A percentile compares a stretch with the other conserved stretches of the same genome.
Evolutionary conservation across 2,888 invertebrate genomes (phyloP).

Genomic region (Campopleginae sp.): DNA sequence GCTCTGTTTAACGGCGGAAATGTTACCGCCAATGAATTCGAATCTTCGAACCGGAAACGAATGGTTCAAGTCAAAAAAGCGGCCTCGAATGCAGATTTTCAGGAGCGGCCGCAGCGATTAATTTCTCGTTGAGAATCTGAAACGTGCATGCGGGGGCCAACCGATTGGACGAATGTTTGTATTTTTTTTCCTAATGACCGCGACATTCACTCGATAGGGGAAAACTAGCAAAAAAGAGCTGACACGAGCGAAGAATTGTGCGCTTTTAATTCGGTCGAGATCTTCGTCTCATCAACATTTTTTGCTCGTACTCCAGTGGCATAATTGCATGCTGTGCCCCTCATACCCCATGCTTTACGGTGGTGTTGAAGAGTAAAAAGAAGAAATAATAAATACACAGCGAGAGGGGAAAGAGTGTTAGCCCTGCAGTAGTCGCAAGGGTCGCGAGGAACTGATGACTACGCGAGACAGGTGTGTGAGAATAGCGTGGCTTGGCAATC

Average conservation of each 20-base stretch:
- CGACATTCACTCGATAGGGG: not conserved
- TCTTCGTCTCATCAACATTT: not conserved
- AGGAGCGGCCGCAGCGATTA: slow-evolving; percentile 16
- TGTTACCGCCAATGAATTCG: slow-evolving; percentile 11
- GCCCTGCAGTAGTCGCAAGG: slow-evolving; percentile 40
- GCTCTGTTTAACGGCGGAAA: not conserved
- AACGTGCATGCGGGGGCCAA: not conserved
- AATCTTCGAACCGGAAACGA: slow-evolving; percentile 38
- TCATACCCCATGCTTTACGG: not conserved
- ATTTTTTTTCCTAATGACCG: not conserved
- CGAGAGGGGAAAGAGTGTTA: slow-evolving; percentile 29
- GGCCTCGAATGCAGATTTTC: slow-evolving; percentile 12
- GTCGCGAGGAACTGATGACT: slow-evolving; percentile 44
- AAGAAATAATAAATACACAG: slow-evolving; percentile 7
- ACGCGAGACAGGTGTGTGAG: slow-evolving; percentile 61
- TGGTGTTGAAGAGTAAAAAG: slow-evolving; percentile 21
- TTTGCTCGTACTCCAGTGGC: not conserved
- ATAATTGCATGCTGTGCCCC: slow-evolving; percentile 24
- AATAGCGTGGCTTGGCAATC: slow-evolving; percentile 7
- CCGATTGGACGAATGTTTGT: not conserved
- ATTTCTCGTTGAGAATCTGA: slow-evolving; percentile 7
- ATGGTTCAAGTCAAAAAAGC: slow-evolving; percentile 21
- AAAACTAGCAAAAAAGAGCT: not conserved
- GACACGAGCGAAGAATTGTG: not conserved
- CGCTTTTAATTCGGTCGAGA: not conserved